Evolutionary conservation across 2,888 invertebrate genomes (phyloP).

Genomic region (Brachypalpus laphriformis): DNA sequence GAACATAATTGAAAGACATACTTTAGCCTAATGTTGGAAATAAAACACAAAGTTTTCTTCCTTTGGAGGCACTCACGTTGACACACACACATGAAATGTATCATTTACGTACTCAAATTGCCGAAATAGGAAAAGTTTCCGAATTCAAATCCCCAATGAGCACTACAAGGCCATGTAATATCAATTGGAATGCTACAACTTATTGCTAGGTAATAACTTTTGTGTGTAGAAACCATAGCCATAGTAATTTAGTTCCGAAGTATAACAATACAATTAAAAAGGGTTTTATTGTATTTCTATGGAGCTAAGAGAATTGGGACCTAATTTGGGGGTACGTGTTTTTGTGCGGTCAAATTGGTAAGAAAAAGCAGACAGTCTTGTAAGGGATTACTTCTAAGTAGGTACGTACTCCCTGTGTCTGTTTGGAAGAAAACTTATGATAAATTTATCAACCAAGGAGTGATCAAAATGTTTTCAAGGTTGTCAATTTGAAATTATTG

Average conservation of each 20-base stretch:
- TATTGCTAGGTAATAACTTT: slow-evolving; percentile 34
- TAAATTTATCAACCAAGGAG: too few relatives aligned
- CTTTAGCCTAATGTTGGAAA: slow-evolving; percentile 20
- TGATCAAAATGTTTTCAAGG: too few relatives aligned
- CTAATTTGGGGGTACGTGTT: not conserved
- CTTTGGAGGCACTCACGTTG: too few relatives aligned
- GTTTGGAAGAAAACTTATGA: not conserved
- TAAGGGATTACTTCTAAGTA: too few relatives aligned
- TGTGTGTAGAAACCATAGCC: not conserved
- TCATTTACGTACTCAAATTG: slow-evolving; percentile 43
- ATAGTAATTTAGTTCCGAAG: slow-evolving; percentile 6
- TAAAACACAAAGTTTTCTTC: slow-evolving; percentile 24
- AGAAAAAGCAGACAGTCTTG: not conserved
- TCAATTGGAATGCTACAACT: slow-evolving; percentile 56
- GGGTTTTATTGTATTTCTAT: slow-evolving; percentile 30
- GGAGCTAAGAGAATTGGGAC: not conserved
- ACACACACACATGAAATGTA: not conserved
- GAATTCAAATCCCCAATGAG: slow-evolving; percentile 46
- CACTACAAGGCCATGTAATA: slow-evolving; percentile 48
- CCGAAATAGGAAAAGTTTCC: slow-evolving; percentile 52
- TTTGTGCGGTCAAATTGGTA: not conserved
- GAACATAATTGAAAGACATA: slow-evolving; percentile 45
- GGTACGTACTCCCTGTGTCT: not conserved
- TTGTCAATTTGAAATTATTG: too few relatives aligned
- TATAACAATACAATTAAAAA: slow-evolving; percentile 29